phyloP scores from a whole-genome alignment of 2,888 invertebrate genomes.

The Drosophila multiciliata region DNA sequence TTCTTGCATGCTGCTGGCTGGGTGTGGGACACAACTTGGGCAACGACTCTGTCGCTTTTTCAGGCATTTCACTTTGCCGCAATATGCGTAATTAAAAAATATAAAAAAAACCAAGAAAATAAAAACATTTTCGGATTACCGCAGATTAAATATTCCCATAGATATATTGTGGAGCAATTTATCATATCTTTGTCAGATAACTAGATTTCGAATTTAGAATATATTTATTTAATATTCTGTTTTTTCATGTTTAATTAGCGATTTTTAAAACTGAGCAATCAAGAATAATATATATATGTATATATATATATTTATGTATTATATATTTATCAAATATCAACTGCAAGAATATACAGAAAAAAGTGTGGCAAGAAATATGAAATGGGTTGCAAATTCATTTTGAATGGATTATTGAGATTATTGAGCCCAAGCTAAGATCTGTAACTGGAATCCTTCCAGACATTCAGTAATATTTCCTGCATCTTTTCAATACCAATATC shows the following conservation, averaged over 20 bases:
- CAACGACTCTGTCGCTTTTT: constrained; percentile 22
- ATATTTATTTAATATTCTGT: not conserved
- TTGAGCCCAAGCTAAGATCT: not conserved
- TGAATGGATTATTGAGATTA: not conserved
- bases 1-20: not conserved
- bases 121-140: not conserved
- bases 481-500: not conserved
- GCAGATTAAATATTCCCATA: not conserved
- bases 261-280: not conserved
- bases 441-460: not conserved
- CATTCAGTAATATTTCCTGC: not conserved
- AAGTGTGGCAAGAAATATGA: constrained; percentile 29
- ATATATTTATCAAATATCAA: not conserved
- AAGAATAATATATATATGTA: not conserved
- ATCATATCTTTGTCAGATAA: not conserved
- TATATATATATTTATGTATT: not conserved
- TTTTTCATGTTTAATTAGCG: not conserved
- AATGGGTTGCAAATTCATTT: constrained; percentile 21
- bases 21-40: constrained; percentile 22
- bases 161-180: not conserved
- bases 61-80: constrained; percentile 42
- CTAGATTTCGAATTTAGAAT: not conserved
- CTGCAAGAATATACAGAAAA: not conserved
- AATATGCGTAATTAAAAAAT: constrained; percentile 69
- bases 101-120: not conserved